phyloP scores from a whole-genome alignment of 2,113 vertebrate genomes.

The Tragulus kanchil region DNA sequence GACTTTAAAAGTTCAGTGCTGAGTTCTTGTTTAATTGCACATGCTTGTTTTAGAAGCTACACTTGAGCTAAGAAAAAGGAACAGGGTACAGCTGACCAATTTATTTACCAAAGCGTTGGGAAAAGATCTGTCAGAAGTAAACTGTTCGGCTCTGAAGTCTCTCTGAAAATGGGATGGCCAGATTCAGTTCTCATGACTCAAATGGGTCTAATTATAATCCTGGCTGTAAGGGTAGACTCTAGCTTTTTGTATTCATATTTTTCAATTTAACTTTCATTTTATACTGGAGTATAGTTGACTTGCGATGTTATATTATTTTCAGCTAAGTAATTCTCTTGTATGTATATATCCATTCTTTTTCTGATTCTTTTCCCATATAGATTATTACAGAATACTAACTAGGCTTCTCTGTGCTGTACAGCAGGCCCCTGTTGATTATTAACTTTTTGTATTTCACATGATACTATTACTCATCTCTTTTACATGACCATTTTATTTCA shows the following conservation, averaged over 20 bases:
- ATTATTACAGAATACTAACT: neutral
- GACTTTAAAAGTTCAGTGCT: slow-evolving; percentile 56
- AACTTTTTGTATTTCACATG: neutral
- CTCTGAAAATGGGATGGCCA: neutral
- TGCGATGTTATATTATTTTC: neutral
- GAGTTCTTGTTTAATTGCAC: neutral
- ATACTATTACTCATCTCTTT: neutral
- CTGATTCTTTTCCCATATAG: neutral
- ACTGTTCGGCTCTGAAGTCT: slow-evolving; percentile 14
- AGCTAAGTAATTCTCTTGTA: neutral
- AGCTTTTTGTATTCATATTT: neutral
- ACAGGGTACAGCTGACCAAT: neutral
- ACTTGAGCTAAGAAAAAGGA: slow-evolving; percentile 36
- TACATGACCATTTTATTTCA: neutral
- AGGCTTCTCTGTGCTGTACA: neutral
- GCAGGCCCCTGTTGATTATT: neutral
- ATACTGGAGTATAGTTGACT: neutral
- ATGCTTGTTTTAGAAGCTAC: slow-evolving; percentile 37
- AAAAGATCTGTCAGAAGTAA: neutral
- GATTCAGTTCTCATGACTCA: neutral
- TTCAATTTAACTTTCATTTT: neutral
- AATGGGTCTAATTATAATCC: neutral
- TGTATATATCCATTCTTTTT: neutral
- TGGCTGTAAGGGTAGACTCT: neutral
- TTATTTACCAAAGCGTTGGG: neutral